Conservation (phyloP, 2,113 vertebrate genomes). For the Plecturocebus donacophilus region DNA sequence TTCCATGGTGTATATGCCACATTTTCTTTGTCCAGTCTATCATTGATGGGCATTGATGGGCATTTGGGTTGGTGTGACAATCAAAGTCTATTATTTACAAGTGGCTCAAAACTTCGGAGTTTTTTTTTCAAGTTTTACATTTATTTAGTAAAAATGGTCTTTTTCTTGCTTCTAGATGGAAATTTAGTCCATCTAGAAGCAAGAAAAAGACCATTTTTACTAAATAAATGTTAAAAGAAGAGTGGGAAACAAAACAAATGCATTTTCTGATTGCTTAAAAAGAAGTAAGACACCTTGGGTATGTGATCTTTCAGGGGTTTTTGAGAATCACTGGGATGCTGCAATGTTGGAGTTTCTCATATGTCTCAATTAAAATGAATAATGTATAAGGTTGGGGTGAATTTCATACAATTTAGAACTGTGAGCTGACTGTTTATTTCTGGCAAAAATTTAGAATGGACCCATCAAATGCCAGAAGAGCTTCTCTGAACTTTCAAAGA, state of each 20-base stretch:
- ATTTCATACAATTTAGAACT: constrained; percentile 1
- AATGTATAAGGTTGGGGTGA: background rate
- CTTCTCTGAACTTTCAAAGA: background rate
- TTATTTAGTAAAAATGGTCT: too few relatives aligned
- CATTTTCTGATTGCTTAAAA: constrained; percentile 32
- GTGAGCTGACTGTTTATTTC: background rate
- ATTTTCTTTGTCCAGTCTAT: too few relatives aligned
- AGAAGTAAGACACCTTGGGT: background rate
- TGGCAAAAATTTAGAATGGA: background rate
- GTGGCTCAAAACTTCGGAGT: background rate
- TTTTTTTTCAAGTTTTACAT: background rate
- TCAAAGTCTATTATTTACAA: background rate
- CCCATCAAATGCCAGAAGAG: background rate
- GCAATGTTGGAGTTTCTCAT: background rate
- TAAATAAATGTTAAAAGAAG: background rate
- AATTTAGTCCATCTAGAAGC: background rate
- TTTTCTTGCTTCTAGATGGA: too few relatives aligned
- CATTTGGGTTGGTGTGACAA: background rate
- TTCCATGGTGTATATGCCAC: too few relatives aligned
- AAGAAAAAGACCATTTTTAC: background rate
- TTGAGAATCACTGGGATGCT: background rate
- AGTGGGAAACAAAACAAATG: background rate
- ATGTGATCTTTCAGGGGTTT: background rate
- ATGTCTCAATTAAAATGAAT: background rate
- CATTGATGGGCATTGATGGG: too few relatives aligned